These are phyloP conservation scores for Crocuta crocuta DNA, from an alignment of 2,113 vertebrate genomes.

Conservation along the genomic window DNA sequence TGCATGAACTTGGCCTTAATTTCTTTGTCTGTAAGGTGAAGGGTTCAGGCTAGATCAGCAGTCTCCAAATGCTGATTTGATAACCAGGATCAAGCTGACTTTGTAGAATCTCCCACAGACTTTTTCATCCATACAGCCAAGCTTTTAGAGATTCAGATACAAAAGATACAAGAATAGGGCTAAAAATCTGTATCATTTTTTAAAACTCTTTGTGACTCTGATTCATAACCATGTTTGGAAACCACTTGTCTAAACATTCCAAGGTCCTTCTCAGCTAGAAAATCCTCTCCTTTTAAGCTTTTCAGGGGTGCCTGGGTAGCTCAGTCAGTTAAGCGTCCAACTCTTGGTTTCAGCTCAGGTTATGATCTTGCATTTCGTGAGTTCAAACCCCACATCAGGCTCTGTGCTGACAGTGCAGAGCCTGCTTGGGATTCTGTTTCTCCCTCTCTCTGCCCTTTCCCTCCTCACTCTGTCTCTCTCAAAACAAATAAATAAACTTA, in stretches of 20 bases:
- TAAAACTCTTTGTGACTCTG: neutral
- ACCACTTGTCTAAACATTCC: neutral
- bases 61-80: slow-evolving; percentile 27
- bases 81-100: neutral
- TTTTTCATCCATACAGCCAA: neutral
- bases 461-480: too few relatives aligned
- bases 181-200: neutral
- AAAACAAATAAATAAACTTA: too few relatives aligned
- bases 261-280: neutral
- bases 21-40: slow-evolving; percentile 1
- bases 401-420: too few relatives aligned
- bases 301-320: neutral
- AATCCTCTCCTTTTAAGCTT: neutral
- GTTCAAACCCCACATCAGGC: too few relatives aligned
- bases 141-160: neutral
- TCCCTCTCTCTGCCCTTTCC: too few relatives aligned
- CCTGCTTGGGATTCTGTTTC: too few relatives aligned
- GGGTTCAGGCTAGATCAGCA: neutral
- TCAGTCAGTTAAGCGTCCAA: too few relatives aligned
- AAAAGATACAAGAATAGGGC: neutral
- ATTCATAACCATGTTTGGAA: slow-evolving; percentile 6
- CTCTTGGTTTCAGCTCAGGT: too few relatives aligned
- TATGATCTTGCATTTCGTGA: too few relatives aligned
- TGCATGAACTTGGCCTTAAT: neutral
- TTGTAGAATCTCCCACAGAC: neutral